These are phyloP conservation scores for Gibbula magus DNA, from an alignment of 2,888 invertebrate genomes.

Conservation along the genomic window DNA sequence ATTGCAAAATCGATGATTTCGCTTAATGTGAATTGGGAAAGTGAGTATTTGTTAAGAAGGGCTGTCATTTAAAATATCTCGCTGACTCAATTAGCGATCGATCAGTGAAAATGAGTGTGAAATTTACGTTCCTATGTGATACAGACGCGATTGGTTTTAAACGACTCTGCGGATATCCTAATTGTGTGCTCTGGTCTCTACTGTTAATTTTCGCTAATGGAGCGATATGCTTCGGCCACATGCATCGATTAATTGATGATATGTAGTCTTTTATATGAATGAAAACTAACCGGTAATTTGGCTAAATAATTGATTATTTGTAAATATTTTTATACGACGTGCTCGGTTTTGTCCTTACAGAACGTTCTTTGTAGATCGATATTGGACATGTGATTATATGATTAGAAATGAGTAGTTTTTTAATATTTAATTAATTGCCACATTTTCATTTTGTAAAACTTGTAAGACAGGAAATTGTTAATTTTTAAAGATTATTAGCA, in stretches of 20 bases:
- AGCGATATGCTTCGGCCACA: conserved; percentile 8
- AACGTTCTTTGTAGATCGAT: too few species aligned
- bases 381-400: too few species aligned
- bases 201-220: conserved; percentile 8
- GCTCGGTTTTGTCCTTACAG: too few species aligned
- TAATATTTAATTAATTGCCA: too few species aligned
- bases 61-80: conserved; percentile 21
- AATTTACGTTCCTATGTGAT: conserved; percentile 13
- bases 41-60: conserved; percentile 18
- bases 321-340: too few species aligned
- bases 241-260: background rate
- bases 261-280: too few species aligned
- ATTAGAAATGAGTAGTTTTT: too few species aligned
- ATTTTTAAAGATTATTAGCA: too few species aligned
- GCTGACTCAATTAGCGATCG: conserved; percentile 12
- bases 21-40: conserved; percentile 20
- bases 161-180: conserved; percentile 13
- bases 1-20: conserved; percentile 22
- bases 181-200: background rate
- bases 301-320: too few species aligned
- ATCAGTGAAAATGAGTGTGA: conserved; percentile 22
- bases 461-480: too few species aligned
- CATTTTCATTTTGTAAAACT: too few species aligned
- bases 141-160: conserved; percentile 17
- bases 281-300: too few species aligned